phyloP scores from a whole-genome alignment of 2,888 invertebrate genomes.

The Slavum lentiscoides region DNA sequence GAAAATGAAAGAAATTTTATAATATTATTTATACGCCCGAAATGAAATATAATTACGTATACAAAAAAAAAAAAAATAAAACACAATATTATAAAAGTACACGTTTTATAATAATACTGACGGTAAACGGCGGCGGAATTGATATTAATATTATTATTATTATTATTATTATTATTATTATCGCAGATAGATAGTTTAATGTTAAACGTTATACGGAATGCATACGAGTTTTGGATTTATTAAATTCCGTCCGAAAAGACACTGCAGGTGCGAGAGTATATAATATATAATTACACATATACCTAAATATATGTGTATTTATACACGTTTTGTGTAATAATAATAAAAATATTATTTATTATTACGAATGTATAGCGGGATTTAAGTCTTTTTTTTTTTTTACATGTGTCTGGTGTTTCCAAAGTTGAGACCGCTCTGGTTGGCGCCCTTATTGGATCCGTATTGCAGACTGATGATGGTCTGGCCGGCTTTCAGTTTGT shows the following conservation, averaged over 20 bases:
- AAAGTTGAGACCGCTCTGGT: conserved; percentile 93
- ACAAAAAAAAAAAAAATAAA: not conserved
- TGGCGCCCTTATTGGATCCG: conserved; percentile 97
- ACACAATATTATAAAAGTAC: conserved; percentile 10
- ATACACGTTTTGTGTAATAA: not conserved
- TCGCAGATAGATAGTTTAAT: not conserved
- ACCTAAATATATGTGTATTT: not conserved
- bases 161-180: too few species aligned
- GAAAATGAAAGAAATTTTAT: not conserved
- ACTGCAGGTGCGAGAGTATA: not conserved
- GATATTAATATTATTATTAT: too few species aligned
- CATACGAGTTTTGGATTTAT: not conserved
- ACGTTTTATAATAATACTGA: conserved; percentile 26
- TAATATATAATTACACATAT: not conserved
- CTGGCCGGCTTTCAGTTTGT: conserved; percentile 90
- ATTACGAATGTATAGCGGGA: not conserved
- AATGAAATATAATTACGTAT: not conserved
- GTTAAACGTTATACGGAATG: conserved; percentile 11
- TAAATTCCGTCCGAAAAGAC: not conserved
- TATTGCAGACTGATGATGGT: conserved; percentile 93
- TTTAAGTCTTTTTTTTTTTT: conserved; percentile 61
- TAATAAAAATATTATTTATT: too few species aligned
- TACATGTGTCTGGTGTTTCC: conserved; percentile 98
- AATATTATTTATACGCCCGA: conserved; percentile 11
- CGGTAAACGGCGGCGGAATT: not conserved